Percentiles rank a stretch among this genome's conserved stretches.
phyloP scores from a whole-genome alignment of 37 sponge, comb jelly and placozoan genomes.

The Theonella swinhoei region DNA sequence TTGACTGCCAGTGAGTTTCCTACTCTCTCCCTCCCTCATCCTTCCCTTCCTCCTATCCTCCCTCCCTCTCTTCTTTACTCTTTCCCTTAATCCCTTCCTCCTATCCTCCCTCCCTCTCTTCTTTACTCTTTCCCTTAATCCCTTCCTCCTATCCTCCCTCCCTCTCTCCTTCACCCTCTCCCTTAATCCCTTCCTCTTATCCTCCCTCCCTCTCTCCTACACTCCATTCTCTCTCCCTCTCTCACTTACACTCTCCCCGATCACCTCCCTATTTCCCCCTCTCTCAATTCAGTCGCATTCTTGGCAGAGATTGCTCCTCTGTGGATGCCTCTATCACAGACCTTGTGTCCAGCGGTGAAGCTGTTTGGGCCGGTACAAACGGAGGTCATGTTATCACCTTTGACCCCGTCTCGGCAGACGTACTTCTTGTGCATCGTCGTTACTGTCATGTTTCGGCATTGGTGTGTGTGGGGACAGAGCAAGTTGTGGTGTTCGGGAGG shows the following conservation, averaged over 20 bases:
- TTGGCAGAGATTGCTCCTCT: neutral
- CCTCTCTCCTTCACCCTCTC: constrained; percentile 3
- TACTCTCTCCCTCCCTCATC: neutral
- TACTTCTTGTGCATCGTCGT: constrained; percentile 37
- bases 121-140: neutral
- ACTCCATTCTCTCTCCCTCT: neutral
- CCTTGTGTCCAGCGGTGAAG: constrained; percentile 21
- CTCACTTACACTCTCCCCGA: neutral
- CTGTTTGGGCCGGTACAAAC: constrained; percentile 65
- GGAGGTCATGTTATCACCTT: constrained; percentile 60
- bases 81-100: too few relatives aligned
- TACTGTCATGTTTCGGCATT: constrained; percentile 6
- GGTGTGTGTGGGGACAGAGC: constrained; percentile 7
- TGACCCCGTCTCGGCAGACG: constrained; percentile 36
- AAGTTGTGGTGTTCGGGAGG: constrained; percentile 33
- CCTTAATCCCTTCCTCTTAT: neutral
- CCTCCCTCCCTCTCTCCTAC: neutral
- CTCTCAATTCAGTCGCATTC: neutral
- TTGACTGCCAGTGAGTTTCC: constrained; percentile 40
- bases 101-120: neutral
- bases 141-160: neutral
- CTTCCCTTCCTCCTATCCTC: neutral
- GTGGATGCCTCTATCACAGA: constrained; percentile 17
- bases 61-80: constrained; percentile 1
- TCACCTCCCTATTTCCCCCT: neutral